Base-by-base conservation (phyloP, 2,113 vertebrate genomes). In the Trinectes maculatus region DNA sequence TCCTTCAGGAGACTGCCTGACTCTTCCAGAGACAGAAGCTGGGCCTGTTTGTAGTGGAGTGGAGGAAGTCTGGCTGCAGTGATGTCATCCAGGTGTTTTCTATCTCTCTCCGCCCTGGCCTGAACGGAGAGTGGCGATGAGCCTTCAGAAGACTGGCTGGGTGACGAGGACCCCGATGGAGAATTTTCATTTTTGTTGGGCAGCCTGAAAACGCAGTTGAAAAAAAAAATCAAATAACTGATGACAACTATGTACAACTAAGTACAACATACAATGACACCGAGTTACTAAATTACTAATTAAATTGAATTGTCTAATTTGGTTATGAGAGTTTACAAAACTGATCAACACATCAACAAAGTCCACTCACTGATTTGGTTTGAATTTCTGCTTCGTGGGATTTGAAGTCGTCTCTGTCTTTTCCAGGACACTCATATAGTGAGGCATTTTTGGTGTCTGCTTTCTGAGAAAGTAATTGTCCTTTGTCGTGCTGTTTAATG, bases 11-110 rank as follows among this genome's bases (percentile, higher is more conserved):
- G 94, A 7, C 59, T 19, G 12, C 93, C 71, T 0, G 98, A 98
- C 53, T 98, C 95, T 4, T 95, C 93, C 48, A 97, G 74, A 46
- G 95, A 89, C 10, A 98, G 84, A 0, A 98, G 83, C 87, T 92
- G 92, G 0, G 91, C 64, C 1, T 96, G 95, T 48, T 60, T 84
- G 59, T 98, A 85, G 82, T 94, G 92, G 16, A 98, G 94, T 0
- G 93, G 95, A 3, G 95, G 94, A 21, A 95, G 90, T 25, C 82
- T 94, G 15, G 95, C 96, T 1, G 98, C 90, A 37, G 96, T 98
- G 88, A 97, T 84, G 56, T 99, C 96, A 87, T 98, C 93, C 19
- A 98, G 86, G 69, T 96, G 96, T 79, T 96, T 94, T 81, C 83
- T 94, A 58, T 98, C 94, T 24, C 74, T 85, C 60, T 85, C 90